A percentile compares a stretch with the other conserved stretches of the same genome.
These are phyloP conservation scores for Bambusicola thoracicus DNA, from an alignment of 2,113 vertebrate genomes.

Conservation along the genomic window DNA sequence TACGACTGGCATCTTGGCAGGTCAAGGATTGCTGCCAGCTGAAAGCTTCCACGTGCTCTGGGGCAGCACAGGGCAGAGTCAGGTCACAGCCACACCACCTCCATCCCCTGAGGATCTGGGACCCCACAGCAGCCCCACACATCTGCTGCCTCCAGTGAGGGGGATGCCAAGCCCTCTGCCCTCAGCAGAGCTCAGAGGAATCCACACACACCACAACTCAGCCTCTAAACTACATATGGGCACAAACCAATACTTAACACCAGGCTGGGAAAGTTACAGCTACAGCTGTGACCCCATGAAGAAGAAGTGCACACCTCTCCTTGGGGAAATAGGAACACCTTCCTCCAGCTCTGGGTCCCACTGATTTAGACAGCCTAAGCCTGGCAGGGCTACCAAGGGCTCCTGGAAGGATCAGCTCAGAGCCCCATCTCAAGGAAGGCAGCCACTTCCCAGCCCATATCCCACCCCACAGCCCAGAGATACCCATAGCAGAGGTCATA, in stretches of 20 bases:
- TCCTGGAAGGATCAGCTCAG: background rate
- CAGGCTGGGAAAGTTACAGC: background rate
- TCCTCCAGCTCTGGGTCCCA: background rate
- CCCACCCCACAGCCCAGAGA: background rate
- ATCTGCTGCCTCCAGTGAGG: background rate
- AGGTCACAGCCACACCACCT: background rate
- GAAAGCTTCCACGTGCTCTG: background rate
- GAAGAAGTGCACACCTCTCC: background rate
- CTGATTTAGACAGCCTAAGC: background rate
- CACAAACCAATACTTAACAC: background rate
- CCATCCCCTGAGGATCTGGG: background rate
- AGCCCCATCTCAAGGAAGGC: accelerated
- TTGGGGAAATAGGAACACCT: accelerated
- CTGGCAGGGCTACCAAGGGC: background rate
- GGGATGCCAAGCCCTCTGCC: background rate
- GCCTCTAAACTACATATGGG: background rate
- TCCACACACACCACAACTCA: background rate
- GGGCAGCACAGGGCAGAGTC: background rate
- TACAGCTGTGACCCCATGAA: background rate
- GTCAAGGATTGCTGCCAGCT: background rate
- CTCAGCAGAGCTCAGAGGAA: background rate
- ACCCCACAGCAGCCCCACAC: background rate
- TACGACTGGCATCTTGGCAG: constrained; percentile 74
- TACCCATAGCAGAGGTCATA: accelerated
- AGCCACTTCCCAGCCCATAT: background rate